A percentile compares a stretch with the other conserved stretches of the same genome.
Conservation (phyloP, 1,140 invertebrate genomes). For the Monomorium pharaonis region DNA sequence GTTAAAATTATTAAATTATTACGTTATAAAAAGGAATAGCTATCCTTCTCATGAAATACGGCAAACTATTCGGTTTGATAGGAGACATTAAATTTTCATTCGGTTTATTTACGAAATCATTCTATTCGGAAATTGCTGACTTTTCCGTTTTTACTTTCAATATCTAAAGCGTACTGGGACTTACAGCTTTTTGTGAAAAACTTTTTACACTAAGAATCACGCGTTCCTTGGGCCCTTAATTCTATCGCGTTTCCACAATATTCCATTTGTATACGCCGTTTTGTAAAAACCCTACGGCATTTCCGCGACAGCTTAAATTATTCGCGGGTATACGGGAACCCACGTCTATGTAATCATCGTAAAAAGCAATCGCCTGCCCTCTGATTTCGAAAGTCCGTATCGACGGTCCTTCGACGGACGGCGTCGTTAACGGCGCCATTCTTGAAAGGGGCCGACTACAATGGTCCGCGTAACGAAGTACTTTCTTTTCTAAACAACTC, state of each 20-base stretch:
- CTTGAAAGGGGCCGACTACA: slow-evolving; percentile 37
- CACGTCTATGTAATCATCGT: slow-evolving; percentile 4
- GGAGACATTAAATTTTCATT: not conserved
- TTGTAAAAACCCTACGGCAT: not conserved
- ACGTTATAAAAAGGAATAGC: not conserved
- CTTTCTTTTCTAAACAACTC: slow-evolving; percentile 56
- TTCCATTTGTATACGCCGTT: not conserved
- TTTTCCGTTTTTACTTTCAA: not conserved
- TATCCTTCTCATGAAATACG: not conserved
- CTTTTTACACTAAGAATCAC: not conserved
- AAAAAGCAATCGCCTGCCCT: slow-evolving; percentile 35
- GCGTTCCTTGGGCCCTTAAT: not conserved
- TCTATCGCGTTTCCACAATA: not conserved
- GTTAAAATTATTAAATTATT: slow-evolving; percentile 33
- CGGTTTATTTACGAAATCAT: not conserved
- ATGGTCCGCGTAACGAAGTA: slow-evolving; percentile 48
- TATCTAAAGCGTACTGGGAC: not conserved
- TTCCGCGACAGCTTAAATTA: slow-evolving; percentile 10
- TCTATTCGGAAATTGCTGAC: not conserved
- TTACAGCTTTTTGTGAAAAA: not conserved
- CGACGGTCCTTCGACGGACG: slow-evolving; percentile 27
- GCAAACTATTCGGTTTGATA: not conserved
- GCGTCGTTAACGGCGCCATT: slow-evolving; percentile 44
- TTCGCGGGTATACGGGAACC: not conserved
- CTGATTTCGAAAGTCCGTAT: slow-evolving; percentile 43